phyloP scores from a whole-genome alignment of 2,888 invertebrate genomes.

The Meandrusa payeni region DNA sequence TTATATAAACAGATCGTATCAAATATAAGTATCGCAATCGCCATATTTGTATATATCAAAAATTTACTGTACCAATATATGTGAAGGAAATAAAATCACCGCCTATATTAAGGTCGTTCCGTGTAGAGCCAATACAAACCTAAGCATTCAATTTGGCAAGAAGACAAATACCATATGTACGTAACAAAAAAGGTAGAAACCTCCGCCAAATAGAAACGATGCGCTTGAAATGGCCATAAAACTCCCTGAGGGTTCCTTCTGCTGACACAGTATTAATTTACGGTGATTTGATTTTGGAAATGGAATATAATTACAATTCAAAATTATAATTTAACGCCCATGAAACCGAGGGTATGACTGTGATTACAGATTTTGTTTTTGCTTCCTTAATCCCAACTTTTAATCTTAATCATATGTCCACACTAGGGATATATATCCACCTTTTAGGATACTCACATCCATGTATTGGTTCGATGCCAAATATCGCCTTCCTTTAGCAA shows the following conservation, averaged over 20 bases:
- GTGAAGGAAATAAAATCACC: neutral
- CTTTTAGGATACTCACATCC: no score
- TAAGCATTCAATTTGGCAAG: conserved; percentile 10
- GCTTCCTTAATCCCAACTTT: no score
- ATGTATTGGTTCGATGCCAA: no score
- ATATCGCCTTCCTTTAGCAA: no score
- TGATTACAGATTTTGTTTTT: no score
- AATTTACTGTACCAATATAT: no score
- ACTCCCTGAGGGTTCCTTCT: neutral
- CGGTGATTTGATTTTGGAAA: neutral
- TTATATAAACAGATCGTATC: no score
- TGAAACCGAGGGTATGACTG: no score
- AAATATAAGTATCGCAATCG: neutral
- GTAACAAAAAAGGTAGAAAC: neutral
- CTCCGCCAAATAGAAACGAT: conserved; percentile 2
- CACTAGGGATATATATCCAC: no score
- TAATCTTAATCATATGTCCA: no score
- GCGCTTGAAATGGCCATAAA: conserved; percentile 1
- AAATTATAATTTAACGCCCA: no score
- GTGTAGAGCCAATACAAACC: conserved; percentile 4
- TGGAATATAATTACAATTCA: no score
- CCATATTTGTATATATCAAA: neutral
- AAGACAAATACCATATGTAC: conserved; percentile 8
- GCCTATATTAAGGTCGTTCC: neutral
- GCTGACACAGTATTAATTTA: neutral